Conservation (phyloP, 2,888 invertebrate genomes). For the Lithophane socia region DNA sequence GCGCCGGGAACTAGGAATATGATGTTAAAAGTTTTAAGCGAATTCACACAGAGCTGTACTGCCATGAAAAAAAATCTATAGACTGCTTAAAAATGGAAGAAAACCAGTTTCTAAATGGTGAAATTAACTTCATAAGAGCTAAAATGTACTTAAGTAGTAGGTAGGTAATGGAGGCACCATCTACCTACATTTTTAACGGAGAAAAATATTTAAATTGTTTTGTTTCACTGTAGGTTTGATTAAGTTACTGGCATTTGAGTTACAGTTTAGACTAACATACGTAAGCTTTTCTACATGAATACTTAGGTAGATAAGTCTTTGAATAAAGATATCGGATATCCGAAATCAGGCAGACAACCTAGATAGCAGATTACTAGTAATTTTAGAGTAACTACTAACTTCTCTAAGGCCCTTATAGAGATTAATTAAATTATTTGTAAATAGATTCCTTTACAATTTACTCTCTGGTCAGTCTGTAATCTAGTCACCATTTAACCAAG, state of each 20-base stretch:
- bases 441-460: slow-evolving; percentile 5
- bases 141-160: no score
- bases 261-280: not conserved
- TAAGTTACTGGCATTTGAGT: no score
- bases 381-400: not conserved
- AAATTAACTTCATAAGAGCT: not conserved
- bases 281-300: not conserved
- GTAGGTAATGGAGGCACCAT: not conserved
- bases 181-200: no score
- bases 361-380: not conserved
- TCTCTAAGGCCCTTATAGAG: not conserved
- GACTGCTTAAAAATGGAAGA: not conserved
- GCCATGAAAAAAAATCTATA: not conserved
- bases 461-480: slow-evolving; percentile 4
- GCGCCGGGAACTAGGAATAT: slow-evolving; percentile 25
- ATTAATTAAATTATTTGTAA: slow-evolving; percentile 14
- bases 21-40: slow-evolving; percentile 30
- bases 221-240: not conserved
- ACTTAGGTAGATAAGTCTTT: not conserved
- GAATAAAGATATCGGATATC: not conserved
- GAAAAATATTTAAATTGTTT: not conserved
- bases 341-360: not conserved
- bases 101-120: not conserved
- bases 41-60: slow-evolving; percentile 27
- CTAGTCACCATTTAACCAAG: slow-evolving; percentile 25